Conservation (phyloP, 2,113 vertebrate genomes). For the Hemiscyllium ocellatum region DNA sequence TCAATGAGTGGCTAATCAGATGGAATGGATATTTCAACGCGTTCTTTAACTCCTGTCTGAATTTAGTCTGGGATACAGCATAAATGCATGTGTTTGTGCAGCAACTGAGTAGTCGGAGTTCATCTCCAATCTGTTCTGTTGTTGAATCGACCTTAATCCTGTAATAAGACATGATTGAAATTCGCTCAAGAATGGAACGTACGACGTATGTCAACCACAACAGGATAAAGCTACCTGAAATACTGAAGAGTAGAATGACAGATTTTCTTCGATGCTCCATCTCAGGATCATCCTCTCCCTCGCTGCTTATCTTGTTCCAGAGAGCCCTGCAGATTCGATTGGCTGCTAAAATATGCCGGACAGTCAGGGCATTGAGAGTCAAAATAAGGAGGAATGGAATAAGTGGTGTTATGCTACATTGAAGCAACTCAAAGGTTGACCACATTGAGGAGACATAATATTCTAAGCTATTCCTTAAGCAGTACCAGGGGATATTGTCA, state of each 20-base stretch:
- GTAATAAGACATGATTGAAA: neutral
- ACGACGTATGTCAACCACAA: neutral
- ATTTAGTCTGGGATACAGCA: neutral
- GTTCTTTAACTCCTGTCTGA: neutral
- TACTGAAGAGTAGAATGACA: neutral
- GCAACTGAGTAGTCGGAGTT: neutral
- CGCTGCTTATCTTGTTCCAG: neutral
- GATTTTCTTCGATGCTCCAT: neutral
- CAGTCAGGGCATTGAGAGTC: neutral
- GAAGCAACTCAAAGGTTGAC: neutral
- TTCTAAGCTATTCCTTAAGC: neutral
- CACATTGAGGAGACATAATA: neutral
- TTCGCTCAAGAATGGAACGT: neutral
- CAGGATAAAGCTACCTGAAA: neutral
- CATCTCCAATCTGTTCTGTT: neutral
- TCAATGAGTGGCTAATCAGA: neutral
- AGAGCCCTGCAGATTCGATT: neutral
- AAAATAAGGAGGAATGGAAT: neutral
- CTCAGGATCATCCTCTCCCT: neutral
- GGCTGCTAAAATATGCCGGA: neutral
- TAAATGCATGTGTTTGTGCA: constrained; percentile 14
- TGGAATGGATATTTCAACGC: neutral
- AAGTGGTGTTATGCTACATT: neutral
- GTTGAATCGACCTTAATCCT: neutral
- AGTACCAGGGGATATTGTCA: neutral